Evolutionary conservation across 1,140 invertebrate species (phyloP).

Genomic region (Drosophila simulans): DNA sequence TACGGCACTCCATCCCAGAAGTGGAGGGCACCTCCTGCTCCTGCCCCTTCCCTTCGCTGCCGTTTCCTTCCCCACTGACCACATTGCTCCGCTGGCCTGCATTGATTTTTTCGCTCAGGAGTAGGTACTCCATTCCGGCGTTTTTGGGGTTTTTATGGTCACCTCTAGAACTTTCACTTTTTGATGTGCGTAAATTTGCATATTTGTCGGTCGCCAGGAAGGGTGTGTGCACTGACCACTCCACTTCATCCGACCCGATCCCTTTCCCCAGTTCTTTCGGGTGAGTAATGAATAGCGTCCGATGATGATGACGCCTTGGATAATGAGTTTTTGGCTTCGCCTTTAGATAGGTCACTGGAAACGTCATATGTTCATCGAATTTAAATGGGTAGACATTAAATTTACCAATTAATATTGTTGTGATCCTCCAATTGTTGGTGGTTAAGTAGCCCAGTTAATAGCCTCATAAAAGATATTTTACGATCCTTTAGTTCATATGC

Average conservation of each 20-base stretch:
- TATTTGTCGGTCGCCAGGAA: slow-evolving; percentile 44
- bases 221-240: slow-evolving; percentile 19
- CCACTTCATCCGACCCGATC: too few relatives aligned
- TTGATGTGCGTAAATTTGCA: slow-evolving; percentile 71
- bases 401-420: not conserved
- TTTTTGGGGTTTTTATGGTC: slow-evolving; percentile 54
- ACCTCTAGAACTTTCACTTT: slow-evolving; percentile 60
- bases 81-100: slow-evolving; percentile 38
- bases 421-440: not conserved
- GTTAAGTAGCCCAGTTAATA: slow-evolving; percentile 1
- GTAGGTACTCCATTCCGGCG: slow-evolving; percentile 28
- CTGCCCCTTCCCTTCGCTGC: too few relatives aligned
- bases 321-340: slow-evolving; percentile 35
- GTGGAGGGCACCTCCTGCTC: not conserved
- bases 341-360: slow-evolving; percentile 42
- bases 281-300: slow-evolving; percentile 59
- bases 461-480: slow-evolving; percentile 18
- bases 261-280: not conserved
- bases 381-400: not conserved
- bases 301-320: slow-evolving; percentile 35
- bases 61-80: slow-evolving; percentile 15
- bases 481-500: slow-evolving; percentile 2
- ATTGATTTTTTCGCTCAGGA: slow-evolving; percentile 66
- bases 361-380: slow-evolving; percentile 23
- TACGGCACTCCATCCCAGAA: not conserved